Base-by-base conservation (phyloP, 2,797 vertebrate species). In the Spizella passerina region DNA sequence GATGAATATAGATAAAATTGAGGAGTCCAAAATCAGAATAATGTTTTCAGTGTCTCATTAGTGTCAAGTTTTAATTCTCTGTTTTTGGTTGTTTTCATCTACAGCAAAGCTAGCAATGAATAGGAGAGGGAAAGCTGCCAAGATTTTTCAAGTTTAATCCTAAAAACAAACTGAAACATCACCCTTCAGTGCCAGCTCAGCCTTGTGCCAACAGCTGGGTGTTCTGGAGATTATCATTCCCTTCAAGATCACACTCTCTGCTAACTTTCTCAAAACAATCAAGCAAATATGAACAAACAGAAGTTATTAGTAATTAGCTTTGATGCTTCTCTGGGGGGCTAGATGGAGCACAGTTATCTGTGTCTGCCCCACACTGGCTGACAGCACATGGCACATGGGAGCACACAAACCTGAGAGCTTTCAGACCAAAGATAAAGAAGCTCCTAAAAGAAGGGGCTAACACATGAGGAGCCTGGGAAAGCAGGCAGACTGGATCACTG, bases 131-230 rank as follows among this genome's bases (percentile, higher is more conserved):
- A 90, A 6, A 65, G 12, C n/a, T 79, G 92, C 86, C 92, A 95
- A 84, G 46, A 79, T 57, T 84, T 84, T 78, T 93, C 55, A 88
- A 73, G 80, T 82, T 92, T 88, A 86, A 93, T 76, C 77, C 47
- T 76, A 78, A 94, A 88, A 83, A 23, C 86, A 92, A 94, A 86
- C 82, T 3, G 2, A 88, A 94, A 84, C n/a, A 56, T 50, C 43
- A 71, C 26, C 61, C 29, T 77, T 69, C 47, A 16, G 60, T 86
- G 80, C 92, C 82, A 93, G 70, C 26, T 90, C 41, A 94, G 56
- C 63, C 64, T 16, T 53, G 44, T 73, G 88, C 88, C 92, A 91
- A 36, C 41, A 79, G 27, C 32, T 91, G 81, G 24, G 88, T 90
- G 73, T 88, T 90, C 88, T 80, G 84, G 66, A 88, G 68, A 79